A percentile compares a stretch with the other conserved stretches of the same genome.
Evolutionary conservation across 2,888 invertebrate species (phyloP).

Genomic region (Harpagoxenus sublaevis): DNA sequence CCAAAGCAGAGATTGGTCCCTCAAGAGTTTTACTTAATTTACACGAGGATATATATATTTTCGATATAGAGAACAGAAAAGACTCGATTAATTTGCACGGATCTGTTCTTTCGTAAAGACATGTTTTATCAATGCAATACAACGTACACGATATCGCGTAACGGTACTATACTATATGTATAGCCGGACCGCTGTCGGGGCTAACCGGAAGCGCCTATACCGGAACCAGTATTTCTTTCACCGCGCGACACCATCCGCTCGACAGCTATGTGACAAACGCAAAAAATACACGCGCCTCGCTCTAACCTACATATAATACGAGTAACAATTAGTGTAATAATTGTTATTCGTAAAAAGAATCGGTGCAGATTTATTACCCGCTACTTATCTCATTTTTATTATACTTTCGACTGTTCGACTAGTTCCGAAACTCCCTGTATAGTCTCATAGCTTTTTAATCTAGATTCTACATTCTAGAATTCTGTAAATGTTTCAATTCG

Average conservation of each 20-base stretch:
- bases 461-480: not conserved
- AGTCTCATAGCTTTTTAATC: not conserved
- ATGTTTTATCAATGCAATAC: conserved; percentile 55
- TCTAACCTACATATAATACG: not conserved
- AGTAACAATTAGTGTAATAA: not conserved
- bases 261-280: conserved; percentile 24
- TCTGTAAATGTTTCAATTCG: not conserved
- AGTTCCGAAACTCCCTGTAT: not conserved
- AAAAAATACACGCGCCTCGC: conserved; percentile 10
- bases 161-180: conserved; percentile 48
- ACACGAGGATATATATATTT: not conserved
- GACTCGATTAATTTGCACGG: not conserved
- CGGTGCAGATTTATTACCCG: not conserved
- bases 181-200: conserved; percentile 58
- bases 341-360: not conserved
- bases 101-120: not conserved
- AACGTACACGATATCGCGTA: conserved; percentile 29
- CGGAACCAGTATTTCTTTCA: conserved; percentile 79
- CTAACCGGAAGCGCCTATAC: conserved; percentile 78
- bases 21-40: not conserved
- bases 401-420: not conserved
- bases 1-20: not conserved
- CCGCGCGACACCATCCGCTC: conserved; percentile 61
- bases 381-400: not conserved
- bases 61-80: not conserved